These are phyloP conservation scores for Caenorhabditis sp. DNA, from an alignment of 2,888 invertebrate species.

Conservation along the genomic window DNA sequence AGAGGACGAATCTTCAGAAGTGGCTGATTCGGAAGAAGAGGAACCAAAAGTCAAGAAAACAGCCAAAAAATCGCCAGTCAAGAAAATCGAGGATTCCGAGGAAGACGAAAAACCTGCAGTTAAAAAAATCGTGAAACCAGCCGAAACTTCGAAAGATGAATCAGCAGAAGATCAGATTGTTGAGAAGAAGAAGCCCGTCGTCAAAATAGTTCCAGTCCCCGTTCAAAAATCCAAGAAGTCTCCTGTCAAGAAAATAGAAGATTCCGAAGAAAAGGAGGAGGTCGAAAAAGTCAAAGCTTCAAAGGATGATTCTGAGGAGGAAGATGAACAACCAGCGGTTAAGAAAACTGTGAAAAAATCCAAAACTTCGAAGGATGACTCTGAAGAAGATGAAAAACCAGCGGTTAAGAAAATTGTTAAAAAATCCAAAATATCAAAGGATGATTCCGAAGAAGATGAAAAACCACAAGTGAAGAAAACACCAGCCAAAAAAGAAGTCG, in stretches of 20 bases:
- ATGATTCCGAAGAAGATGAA: conserved; percentile 8
- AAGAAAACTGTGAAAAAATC: neutral
- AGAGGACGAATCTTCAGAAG: conserved; percentile 22
- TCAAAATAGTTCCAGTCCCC: neutral
- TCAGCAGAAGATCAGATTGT: conserved; percentile 5
- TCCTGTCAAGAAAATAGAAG: neutral
- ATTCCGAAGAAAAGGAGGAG: neutral
- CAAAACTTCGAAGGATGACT: neutral
- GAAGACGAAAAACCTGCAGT: conserved; percentile 14
- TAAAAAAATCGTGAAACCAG: neutral
- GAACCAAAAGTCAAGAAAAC: conserved; percentile 10
- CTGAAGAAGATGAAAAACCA: neutral
- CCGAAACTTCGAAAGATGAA: neutral
- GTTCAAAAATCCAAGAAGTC: neutral
- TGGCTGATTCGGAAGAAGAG: conserved; percentile 18
- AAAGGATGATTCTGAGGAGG: too few species aligned
- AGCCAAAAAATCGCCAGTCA: conserved; percentile 9
- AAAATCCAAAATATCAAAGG: neutral
- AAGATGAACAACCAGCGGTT: neutral
- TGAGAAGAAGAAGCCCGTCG: conserved; percentile 1
- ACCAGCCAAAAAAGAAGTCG: conserved; percentile 7
- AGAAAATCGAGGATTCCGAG: conserved; percentile 18
- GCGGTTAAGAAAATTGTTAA: conserved; percentile 3
- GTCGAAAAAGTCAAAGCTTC: neutral
- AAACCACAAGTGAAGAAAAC: conserved; percentile 3